Conservation (phyloP, 2,888 invertebrate genomes). For the Maniola hyperantus region DNA sequence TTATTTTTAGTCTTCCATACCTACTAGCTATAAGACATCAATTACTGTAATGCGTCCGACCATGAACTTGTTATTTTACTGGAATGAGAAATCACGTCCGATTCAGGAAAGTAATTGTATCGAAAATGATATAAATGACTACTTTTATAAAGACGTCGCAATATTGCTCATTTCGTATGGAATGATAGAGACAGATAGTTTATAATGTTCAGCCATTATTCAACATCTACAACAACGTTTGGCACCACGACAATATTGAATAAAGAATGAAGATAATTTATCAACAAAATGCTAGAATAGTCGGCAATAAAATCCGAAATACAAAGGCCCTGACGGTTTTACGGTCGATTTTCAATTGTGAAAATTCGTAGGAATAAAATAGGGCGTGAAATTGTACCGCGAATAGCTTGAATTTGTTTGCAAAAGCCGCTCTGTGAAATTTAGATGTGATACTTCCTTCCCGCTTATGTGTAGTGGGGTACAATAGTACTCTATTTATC, state of each 20-base stretch:
- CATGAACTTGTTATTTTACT: no score
- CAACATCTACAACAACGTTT: constrained; percentile 29
- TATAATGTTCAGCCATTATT: constrained; percentile 24
- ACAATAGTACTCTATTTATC: constrained; percentile 42
- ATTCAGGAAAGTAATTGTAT: no score
- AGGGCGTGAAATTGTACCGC: constrained; percentile 76
- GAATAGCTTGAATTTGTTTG: constrained; percentile 77
- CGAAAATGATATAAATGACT: no score
- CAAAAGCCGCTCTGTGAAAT: constrained; percentile 64
- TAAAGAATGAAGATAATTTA: constrained; percentile 68
- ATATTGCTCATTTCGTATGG: constrained; percentile 1
- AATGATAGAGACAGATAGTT: constrained; percentile 17
- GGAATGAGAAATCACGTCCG: no score
- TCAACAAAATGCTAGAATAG: constrained; percentile 64
- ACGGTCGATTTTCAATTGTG: constrained; percentile 70
- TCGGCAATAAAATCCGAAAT: constrained; percentile 62
- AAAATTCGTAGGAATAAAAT: constrained; percentile 74
- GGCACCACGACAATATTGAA: constrained; percentile 59
- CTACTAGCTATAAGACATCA: no score
- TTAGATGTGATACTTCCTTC: constrained; percentile 61
- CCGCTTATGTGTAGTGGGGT: constrained; percentile 49
- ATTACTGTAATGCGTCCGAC: no score
- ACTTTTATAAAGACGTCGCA: neutral
- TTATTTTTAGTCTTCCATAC: no score
- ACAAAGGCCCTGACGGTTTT: constrained; percentile 61